Evolutionary conservation across 2,888 invertebrate species (phyloP).

Genomic region (Cheilosia pagana): DNA sequence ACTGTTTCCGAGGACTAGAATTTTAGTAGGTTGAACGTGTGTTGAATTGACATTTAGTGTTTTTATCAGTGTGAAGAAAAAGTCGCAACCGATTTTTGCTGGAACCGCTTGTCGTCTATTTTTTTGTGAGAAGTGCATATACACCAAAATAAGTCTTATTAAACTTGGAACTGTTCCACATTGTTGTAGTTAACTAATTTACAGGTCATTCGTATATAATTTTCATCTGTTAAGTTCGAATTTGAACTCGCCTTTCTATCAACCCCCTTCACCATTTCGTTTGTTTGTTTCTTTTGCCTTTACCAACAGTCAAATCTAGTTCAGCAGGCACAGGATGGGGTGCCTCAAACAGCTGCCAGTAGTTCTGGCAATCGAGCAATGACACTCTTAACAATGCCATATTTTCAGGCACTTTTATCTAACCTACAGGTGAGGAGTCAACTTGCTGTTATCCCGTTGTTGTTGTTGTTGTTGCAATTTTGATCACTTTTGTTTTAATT

Average conservation of each 20-base stretch:
- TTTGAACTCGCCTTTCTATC: background rate
- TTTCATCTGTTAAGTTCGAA: background rate
- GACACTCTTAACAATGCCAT: slow-evolving; percentile 85
- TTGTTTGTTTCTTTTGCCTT: slow-evolving; percentile 31
- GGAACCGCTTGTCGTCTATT: background rate
- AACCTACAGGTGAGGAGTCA: slow-evolving; percentile 88
- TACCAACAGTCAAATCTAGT: slow-evolving; percentile 81
- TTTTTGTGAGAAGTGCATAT: background rate
- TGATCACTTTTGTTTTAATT: slow-evolving; percentile 46
- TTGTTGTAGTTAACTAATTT: no score
- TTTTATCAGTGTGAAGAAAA: no score
- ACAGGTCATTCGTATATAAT: no score
- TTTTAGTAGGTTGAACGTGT: no score
- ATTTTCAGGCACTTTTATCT: slow-evolving; percentile 88
- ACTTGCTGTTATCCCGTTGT: slow-evolving; percentile 60
- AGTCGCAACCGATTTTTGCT: no score
- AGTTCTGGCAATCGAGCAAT: slow-evolving; percentile 83
- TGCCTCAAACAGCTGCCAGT: slow-evolving; percentile 82
- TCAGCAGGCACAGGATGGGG: slow-evolving; percentile 81
- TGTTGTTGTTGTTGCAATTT: slow-evolving; percentile 66
- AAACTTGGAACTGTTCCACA: background rate
- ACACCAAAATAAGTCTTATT: no score
- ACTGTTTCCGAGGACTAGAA: no score
- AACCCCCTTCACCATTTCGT: background rate
- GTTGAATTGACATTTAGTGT: no score